Percentiles rank a stretch among this genome's conserved stretches.
These are phyloP conservation scores for Leptonema lineaticorne DNA, from an alignment of 1,140 invertebrate genomes.

Conservation along the genomic window DNA sequence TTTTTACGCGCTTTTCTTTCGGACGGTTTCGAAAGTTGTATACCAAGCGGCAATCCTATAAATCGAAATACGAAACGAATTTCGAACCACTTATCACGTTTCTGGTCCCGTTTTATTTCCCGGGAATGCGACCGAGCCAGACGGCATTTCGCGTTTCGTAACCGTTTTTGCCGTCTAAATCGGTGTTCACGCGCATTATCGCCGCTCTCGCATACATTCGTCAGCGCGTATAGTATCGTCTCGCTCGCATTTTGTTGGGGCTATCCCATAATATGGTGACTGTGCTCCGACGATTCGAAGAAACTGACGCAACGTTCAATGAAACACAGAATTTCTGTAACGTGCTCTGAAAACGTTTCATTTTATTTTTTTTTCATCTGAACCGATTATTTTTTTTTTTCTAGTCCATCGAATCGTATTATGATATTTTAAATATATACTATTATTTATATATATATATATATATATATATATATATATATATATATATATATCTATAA, in stretches of 20 bases:
- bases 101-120: too few relatives aligned
- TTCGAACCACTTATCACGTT: too few relatives aligned
- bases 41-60: too few relatives aligned
- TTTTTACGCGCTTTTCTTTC: too few relatives aligned
- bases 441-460: neutral
- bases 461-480: neutral
- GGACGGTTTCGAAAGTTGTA: too few relatives aligned
- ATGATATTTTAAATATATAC: too few relatives aligned
- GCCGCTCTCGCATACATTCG: neutral
- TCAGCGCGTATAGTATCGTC: neutral
- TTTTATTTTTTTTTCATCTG: neutral
- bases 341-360: neutral
- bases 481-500: neutral
- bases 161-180: slow-evolving; percentile 12
- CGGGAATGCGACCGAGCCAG: slow-evolving; percentile 5
- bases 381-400: neutral
- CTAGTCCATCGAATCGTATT: too few relatives aligned
- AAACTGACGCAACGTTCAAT: neutral
- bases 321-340: neutral
- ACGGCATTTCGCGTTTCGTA: slow-evolving; percentile 30
- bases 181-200: neutral
- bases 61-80: too few relatives aligned
- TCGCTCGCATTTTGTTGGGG: neutral
- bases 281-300: neutral
- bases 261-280: neutral